phyloP scores from a whole-genome alignment of 2,797 vertebrate genomes.

The Tokudaia tokunoshimensis region DNA sequence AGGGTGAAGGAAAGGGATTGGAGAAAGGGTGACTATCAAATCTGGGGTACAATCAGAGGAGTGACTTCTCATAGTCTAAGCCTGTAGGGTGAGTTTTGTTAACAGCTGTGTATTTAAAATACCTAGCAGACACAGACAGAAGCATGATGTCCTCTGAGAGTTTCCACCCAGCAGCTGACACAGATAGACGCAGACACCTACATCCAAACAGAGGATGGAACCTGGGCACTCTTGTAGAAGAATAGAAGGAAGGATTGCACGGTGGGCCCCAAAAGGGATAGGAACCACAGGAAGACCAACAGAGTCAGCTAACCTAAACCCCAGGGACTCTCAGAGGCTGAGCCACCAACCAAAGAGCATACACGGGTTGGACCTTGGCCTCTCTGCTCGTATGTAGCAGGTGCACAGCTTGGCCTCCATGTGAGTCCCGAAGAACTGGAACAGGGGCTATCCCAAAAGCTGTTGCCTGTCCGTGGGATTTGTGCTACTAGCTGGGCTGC shows the following conservation, averaged over 20 bases:
- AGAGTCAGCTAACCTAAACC: not conserved
- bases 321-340: not conserved
- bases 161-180: not conserved
- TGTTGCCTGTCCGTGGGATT: not conserved
- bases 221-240: not conserved
- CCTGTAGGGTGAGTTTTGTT: too few species aligned
- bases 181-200: not conserved
- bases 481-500: not conserved
- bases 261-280: not conserved
- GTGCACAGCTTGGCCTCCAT: not conserved
- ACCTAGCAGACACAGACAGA: not conserved
- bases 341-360: not conserved
- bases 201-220: not conserved
- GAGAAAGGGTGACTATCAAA: not conserved
- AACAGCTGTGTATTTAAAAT: not conserved
- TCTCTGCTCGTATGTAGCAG: not conserved
- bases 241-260: not conserved
- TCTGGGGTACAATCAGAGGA: not conserved
- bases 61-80: not conserved
- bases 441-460: not conserved
- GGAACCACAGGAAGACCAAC: not conserved
- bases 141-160: not conserved
- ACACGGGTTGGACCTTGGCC: not conserved
- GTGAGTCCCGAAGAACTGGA: not conserved
- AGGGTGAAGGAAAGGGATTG: not conserved